Base-by-base conservation (phyloP, 2,797 vertebrate genomes). In the Lacerta bilineata region DNA sequence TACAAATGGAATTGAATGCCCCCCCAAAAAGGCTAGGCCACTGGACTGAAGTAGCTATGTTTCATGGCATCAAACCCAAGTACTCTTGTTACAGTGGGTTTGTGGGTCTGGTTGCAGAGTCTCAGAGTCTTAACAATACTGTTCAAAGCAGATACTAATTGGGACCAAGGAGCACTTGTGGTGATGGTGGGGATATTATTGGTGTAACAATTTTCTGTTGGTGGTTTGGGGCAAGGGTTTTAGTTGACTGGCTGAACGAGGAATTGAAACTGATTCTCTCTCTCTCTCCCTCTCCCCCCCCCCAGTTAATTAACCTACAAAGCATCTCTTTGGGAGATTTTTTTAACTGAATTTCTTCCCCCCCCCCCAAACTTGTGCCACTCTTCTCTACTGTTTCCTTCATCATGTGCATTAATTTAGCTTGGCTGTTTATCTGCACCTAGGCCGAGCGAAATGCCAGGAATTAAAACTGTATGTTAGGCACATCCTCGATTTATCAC, bases 191-290 rank as follows among this genome's bases (percentile, higher is more conserved):
- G 33, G 68, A 77, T 76, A 74, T 89, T 81, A 76, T 80, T 25
- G 75, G 25, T 74, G 29, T 50, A 55, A 69, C 77, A 39, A 8
- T 76, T 81, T 27, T 71, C 36, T 64, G 13, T 43, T 82, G 82
- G 4, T 87, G 17, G 46, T 91, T 94, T 85, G 50, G 29, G 83
- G 85, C 39, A n/a, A 80, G 27, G 66, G 2, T 15, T 78, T 77
- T 87, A 76, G 55, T 76, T 74, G 50, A 72, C 74, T 33, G 11
- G 11, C n/a, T 81, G 4, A 68, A 11, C n/a, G 3, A 89, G 77
- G 41, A 86, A n/a, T 2, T 71, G 83, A 74, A 75, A 66, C 1
- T 78, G 8, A 79, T 84, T 17, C 85, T 46, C 71, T 85, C 74
- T 80, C 41, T 89, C 50, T 46, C 46, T 3, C 50, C 4, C 39